Conservation (phyloP, 2,888 invertebrate species). For the Dryobotodes eremita region DNA sequence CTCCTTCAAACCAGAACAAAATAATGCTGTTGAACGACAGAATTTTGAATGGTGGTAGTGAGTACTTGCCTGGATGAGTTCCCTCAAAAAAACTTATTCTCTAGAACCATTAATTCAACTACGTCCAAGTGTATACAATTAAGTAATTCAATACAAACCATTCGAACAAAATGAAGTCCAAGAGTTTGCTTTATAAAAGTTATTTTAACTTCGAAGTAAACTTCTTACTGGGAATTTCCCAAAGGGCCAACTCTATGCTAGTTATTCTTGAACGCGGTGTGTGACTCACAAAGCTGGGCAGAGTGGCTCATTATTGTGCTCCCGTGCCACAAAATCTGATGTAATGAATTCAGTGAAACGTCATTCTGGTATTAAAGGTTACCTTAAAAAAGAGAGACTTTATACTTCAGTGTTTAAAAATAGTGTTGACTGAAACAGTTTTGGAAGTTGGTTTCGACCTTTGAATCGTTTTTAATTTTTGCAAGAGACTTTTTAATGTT, state of each 20-base stretch:
- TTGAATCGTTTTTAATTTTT: background rate
- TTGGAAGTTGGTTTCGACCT: background rate
- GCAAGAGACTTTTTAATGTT: too few relatives aligned
- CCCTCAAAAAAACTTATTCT: background rate
- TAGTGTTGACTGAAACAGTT: background rate
- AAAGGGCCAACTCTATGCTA: background rate
- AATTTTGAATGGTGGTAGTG: too few relatives aligned
- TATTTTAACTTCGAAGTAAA: slow-evolving; percentile 21
- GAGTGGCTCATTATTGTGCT: slow-evolving; percentile 62
- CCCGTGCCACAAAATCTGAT: slow-evolving; percentile 54
- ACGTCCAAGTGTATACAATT: background rate
- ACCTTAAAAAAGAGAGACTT: background rate
- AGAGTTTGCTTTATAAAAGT: slow-evolving; percentile 10
- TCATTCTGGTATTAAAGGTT: slow-evolving; percentile 11
- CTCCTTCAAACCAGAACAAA: too few relatives aligned
- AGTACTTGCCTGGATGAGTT: too few relatives aligned
- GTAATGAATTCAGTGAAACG: slow-evolving; percentile 53
- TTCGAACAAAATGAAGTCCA: background rate
- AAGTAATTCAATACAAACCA: background rate
- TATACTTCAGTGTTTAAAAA: background rate
- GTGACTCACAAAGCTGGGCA: slow-evolving; percentile 21
- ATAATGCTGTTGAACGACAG: too few relatives aligned
- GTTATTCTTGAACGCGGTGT: slow-evolving; percentile 28
- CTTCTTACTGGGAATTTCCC: slow-evolving; percentile 34
- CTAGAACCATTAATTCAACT: background rate